Evolutionary conservation across 2,113 vertebrate genomes (phyloP), one percentile per base, ranked within the genome.

Genomic region (Archilochus colubris): DNA sequence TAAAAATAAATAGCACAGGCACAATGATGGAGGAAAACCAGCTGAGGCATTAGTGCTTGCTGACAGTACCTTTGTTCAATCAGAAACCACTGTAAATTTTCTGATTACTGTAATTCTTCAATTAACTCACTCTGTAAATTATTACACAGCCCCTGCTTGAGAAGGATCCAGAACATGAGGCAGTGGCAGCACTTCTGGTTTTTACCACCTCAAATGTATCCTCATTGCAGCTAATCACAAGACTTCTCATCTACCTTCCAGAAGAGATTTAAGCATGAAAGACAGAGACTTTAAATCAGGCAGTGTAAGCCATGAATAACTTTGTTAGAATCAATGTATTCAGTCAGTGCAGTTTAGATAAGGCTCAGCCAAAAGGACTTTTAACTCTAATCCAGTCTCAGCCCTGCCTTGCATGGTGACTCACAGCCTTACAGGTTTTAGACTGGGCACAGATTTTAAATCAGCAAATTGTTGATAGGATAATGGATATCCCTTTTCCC

Each of bases 1-100:
- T 53, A 90, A 89, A 94, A 94, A 75, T 82, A 94, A 82, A 77
- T n/a, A 95, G 23, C 25, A 70, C 20, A 61, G 51, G 70, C 31
- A 79, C 77, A 30, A 81, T 30, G 30, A 74, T 66, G 68, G 51
- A 91, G 75, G 53, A 95, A 86, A 86, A 80, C 13, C n/a, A 72
- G 75, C 67, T 70, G 79, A 89, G 63, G 21, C 63, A 89, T 87
- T 82, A 85, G 70, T 54, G 74, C 55, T 88, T 82, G 28, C 40
- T 94, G 79, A 86, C 48, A 82, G 73, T 72, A 82, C 15, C 50
- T 88, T 57, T 79, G 77, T 36, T 54, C 27, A 79, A 79, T 54
- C 74, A 91, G 70, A 87, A 91, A 89, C 43, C 38, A 81, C 44
- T 55, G 48, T 23, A 33, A 46, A 55, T 80, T 76, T 88, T 95